Conservation (phyloP, 2,797 vertebrate genomes). For the Acanthiza pusilla region DNA sequence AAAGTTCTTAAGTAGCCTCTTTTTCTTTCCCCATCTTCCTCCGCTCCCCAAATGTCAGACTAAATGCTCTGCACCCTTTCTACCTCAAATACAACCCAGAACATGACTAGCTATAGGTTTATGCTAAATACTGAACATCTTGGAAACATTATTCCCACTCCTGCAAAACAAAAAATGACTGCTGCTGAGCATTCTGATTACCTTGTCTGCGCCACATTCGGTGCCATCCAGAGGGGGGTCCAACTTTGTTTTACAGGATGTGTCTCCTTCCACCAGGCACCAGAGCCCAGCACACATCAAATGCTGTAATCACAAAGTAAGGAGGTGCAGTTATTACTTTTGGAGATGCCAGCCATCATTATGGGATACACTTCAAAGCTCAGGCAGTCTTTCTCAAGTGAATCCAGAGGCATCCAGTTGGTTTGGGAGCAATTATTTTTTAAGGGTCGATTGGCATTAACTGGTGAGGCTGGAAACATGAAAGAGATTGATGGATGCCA, state of each 20-base stretch:
- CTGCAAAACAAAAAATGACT: background rate
- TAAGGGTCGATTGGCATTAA: background rate
- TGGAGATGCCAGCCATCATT: background rate
- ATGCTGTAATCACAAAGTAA: slow-evolving; percentile 80
- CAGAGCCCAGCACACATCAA: slow-evolving; percentile 96
- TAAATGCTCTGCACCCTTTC: background rate
- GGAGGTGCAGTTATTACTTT: background rate
- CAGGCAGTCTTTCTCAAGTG: background rate
- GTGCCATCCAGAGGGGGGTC: slow-evolving; percentile 96
- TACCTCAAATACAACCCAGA: background rate
- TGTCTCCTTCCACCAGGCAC: slow-evolving; percentile 94
- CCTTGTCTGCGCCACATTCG: slow-evolving; percentile 94
- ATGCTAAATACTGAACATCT: background rate
- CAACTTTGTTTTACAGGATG: slow-evolving; percentile 94
- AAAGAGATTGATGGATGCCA: background rate
- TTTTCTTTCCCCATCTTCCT: background rate
- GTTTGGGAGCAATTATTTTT: background rate
- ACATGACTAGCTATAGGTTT: background rate
- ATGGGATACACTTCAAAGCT: background rate
- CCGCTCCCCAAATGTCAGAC: background rate
- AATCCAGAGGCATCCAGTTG: background rate
- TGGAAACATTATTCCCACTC: background rate
- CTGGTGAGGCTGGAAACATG: background rate
- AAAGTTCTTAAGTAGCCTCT: background rate
- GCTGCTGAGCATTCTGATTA: slow-evolving; percentile 51